phyloP scores from a whole-genome alignment of 2,888 invertebrate genomes.

The Nomada fucata region DNA sequence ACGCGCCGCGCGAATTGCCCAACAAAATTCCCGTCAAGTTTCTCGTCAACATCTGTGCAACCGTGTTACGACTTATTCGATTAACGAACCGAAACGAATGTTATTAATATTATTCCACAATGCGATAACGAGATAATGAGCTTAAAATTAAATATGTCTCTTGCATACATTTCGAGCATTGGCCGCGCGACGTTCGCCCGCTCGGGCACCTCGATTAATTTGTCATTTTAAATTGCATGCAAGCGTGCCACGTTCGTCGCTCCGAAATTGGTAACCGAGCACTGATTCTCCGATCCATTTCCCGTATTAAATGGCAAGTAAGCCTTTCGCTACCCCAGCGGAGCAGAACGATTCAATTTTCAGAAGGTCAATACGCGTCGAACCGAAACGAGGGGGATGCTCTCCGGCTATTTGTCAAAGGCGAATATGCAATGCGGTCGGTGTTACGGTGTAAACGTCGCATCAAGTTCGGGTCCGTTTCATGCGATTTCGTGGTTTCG shows the following conservation, averaged over 20 bases:
- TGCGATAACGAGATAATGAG: background rate
- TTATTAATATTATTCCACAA: background rate
- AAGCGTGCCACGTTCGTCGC: background rate
- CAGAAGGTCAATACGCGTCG: background rate
- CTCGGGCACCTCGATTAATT: too few relatives aligned
- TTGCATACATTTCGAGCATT: too few relatives aligned
- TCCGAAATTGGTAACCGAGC: background rate
- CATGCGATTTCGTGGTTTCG: slow-evolving; percentile 38
- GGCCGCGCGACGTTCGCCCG: background rate
- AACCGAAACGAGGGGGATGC: background rate
- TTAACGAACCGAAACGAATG: background rate
- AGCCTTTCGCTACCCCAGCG: background rate
- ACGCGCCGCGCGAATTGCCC: background rate
- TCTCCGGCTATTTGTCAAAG: background rate
- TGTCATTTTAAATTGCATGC: too few relatives aligned
- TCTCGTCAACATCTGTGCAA: background rate
- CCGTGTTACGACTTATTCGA: too few relatives aligned
- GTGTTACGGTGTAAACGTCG: slow-evolving; percentile 5
- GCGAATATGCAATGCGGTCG: slow-evolving; percentile 19
- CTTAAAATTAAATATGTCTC: too few relatives aligned
- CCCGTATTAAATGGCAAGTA: background rate
- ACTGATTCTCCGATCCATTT: background rate
- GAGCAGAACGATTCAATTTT: background rate
- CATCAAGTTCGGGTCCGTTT: background rate
- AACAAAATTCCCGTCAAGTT: background rate